Percentiles rank a stretch among this genome's conserved stretches.
These are phyloP conservation scores for Ashinkailepas kermadecensis DNA, from an alignment of 2,888 invertebrate genomes.

Conservation along the genomic window DNA sequence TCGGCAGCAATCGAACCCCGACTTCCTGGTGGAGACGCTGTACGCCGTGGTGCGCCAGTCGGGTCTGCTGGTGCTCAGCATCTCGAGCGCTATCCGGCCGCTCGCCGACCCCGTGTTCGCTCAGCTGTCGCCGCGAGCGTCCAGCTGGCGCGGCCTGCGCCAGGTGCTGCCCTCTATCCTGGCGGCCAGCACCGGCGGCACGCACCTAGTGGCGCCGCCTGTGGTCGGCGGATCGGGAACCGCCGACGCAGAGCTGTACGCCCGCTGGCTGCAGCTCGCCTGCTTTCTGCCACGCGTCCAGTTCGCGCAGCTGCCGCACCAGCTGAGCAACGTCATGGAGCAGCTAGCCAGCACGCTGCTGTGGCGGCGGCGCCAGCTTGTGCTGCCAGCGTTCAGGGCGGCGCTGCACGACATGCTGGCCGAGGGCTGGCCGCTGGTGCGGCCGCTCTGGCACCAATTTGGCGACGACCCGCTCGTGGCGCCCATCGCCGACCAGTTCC, in stretches of 20 bases:
- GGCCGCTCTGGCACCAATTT: constrained; percentile 85
- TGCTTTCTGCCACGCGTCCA: constrained; percentile 87
- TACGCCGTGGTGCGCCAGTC: constrained; percentile 49
- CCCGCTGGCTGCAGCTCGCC: constrained; percentile 83
- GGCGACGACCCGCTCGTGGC: constrained; percentile 69
- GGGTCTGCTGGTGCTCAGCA: constrained; percentile 58
- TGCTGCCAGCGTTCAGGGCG: constrained; percentile 66
- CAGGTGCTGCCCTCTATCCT: constrained; percentile 78
- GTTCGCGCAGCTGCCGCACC: constrained; percentile 80
- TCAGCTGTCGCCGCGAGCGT: constrained; percentile 72
- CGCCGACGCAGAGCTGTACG: constrained; percentile 73
- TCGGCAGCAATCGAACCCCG: not conserved
- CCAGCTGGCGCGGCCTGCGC: constrained; percentile 76
- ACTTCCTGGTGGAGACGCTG: constrained; percentile 37
- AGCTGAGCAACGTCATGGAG: constrained; percentile 62
- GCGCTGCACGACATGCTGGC: constrained; percentile 61
- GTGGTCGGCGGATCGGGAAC: constrained; percentile 76
- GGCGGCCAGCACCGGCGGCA: constrained; percentile 82
- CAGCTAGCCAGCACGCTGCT: constrained; percentile 44
- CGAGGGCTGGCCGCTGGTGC: constrained; percentile 71
- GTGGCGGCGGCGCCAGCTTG: constrained; percentile 50
- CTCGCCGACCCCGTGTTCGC: constrained; percentile 81
- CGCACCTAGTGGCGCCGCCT: constrained; percentile 86
- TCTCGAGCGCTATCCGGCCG: constrained; percentile 70
- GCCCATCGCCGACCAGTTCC: constrained; percentile 73